Evolutionary conservation across 2,888 invertebrate genomes (phyloP).

Genomic region (Thelaira solivaga): DNA sequence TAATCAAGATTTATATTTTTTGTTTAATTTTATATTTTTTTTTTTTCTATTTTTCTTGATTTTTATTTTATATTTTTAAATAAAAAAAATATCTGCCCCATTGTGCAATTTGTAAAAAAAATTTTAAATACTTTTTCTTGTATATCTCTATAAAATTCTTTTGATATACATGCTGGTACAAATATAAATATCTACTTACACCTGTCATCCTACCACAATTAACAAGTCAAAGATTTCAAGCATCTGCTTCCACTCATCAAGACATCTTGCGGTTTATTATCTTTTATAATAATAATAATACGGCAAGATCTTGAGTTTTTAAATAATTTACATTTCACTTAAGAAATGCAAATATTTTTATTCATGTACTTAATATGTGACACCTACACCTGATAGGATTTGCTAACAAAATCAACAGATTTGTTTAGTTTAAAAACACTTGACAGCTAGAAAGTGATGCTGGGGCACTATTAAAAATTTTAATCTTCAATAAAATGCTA

Average conservation of each 20-base stretch:
- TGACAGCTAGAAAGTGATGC: conserved; percentile 52
- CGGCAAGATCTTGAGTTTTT: not conserved
- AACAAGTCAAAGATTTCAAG: conserved; percentile 8
- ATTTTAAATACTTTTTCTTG: no score
- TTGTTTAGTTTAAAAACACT: conserved; percentile 35
- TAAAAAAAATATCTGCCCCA: no score
- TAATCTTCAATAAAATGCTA: conserved; percentile 16
- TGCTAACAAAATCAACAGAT: conserved; percentile 35
- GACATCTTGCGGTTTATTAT: conserved; percentile 5
- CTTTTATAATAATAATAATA: not conserved
- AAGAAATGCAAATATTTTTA: conserved; percentile 16
- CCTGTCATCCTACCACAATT: not conserved
- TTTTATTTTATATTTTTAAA: no score
- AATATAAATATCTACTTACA: not conserved
- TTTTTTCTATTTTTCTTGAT: no score
- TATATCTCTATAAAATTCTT: not conserved
- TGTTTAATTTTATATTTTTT: no score
- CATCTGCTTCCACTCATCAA: conserved; percentile 5
- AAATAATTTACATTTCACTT: conserved; percentile 13
- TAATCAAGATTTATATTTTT: no score
- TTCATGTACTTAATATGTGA: conserved; percentile 25
- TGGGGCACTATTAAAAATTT: conserved; percentile 40
- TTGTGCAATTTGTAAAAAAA: no score
- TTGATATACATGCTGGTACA: not conserved
- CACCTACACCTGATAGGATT: conserved; percentile 45